Evolutionary conservation across 2,797 vertebrate genomes (phyloP).

Genomic region (Epinephelus malabaricus): DNA sequence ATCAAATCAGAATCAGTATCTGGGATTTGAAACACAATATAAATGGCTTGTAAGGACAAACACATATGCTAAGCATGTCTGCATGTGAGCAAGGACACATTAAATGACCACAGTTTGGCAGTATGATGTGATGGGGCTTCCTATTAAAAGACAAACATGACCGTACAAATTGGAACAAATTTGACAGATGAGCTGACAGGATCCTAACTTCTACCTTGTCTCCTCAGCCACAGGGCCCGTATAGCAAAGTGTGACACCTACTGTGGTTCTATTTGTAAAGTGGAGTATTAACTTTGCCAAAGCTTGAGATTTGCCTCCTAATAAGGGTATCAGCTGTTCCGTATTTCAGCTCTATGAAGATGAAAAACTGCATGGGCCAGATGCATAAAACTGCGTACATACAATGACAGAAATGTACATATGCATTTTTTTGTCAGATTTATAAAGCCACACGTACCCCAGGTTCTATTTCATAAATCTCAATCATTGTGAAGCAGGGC

Average conservation of each 20-base stretch:
- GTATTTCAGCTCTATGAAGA: background rate
- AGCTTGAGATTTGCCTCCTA: conserved; percentile 12
- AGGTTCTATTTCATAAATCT: no score
- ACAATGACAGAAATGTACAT: no score
- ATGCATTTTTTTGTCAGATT: no score
- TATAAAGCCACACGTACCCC: no score
- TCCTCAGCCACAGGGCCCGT: conserved; percentile 16
- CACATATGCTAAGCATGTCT: conserved; percentile 19
- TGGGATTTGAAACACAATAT: background rate
- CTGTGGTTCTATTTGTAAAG: conserved; percentile 21
- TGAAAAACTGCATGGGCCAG: conserved; percentile 1
- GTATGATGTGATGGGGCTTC: conserved; percentile 18
- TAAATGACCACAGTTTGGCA: conserved; percentile 32
- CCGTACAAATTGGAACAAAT: conserved; percentile 29
- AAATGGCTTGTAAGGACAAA: background rate
- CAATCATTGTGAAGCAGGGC: no score
- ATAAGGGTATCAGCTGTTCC: background rate
- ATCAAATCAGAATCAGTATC: conserved; percentile 25
- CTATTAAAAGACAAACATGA: conserved; percentile 50
- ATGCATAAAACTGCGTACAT: no score
- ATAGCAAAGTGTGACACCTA: conserved; percentile 17
- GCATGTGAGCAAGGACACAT: background rate
- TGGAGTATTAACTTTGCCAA: conserved; percentile 17
- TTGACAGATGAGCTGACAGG: conserved; percentile 54
- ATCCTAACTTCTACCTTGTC: conserved; percentile 21